phyloP scores from a whole-genome alignment of 2,113 vertebrate species.

The Atherinomorus stipes region DNA sequence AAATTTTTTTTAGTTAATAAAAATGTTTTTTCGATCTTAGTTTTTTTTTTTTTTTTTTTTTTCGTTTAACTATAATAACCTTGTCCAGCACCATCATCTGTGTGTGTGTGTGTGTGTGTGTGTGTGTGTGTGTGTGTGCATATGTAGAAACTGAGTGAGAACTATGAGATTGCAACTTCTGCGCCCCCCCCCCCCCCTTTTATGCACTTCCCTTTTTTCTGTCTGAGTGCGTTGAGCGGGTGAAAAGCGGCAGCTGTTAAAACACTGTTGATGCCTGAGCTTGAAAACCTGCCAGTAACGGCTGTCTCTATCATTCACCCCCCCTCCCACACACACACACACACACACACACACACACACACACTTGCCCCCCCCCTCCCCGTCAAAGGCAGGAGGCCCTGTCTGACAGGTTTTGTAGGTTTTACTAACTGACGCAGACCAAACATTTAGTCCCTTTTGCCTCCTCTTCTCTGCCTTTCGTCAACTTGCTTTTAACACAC shows the following conservation, averaged over 20 bases:
- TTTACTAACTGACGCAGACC: constrained; percentile 63
- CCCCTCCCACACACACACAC: too few species aligned
- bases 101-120: constrained; percentile 5
- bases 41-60: too few species aligned
- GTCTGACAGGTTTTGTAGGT: constrained; percentile 77
- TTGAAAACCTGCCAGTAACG: constrained; percentile 82
- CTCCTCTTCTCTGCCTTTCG: constrained; percentile 23
- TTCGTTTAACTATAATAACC: too few species aligned
- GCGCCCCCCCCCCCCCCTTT: too few species aligned
- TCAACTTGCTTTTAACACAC: constrained; percentile 22
- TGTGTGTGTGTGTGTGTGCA: neutral
- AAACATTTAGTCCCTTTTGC: constrained; percentile 58
- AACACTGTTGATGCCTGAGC: constrained; percentile 79
- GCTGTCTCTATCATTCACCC: constrained; percentile 68
- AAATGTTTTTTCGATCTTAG: too few species aligned
- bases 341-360: too few species aligned
- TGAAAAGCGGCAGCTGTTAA: constrained; percentile 83
- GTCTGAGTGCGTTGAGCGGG: constrained; percentile 27
- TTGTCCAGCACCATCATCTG: constrained; percentile 47
- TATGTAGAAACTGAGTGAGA: constrained; percentile 36
- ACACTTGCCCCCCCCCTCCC: constrained; percentile 14
- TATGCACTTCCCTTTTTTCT: constrained; percentile 35
- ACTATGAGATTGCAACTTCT: constrained; percentile 48
- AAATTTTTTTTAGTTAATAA: too few species aligned
- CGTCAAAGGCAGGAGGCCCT: constrained; percentile 47